Evolutionary conservation across 2,113 vertebrate genomes (phyloP), one percentile per base, ranked within the genome.

Genomic region (Tyrannus savana): DNA sequence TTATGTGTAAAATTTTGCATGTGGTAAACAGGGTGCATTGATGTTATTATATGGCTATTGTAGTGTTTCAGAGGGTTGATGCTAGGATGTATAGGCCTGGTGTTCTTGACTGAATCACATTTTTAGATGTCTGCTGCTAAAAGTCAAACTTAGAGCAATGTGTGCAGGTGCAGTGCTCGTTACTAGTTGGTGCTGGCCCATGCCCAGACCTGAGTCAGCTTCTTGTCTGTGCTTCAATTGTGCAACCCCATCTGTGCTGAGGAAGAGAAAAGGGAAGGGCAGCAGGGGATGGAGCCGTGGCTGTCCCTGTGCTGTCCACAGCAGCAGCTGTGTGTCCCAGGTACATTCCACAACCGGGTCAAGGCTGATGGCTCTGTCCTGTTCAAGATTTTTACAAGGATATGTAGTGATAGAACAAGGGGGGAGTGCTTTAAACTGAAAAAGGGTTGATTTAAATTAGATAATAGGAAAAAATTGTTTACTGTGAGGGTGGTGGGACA

Each of bases 281-380:
- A 3, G 8, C 0, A 6, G 33, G 24, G 10, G 18, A 88, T 33
- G 21, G 31, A 56, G 27, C 33, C 0, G 0, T 35, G 74, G 7
- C 68, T 84, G 31, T 35, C 42, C 47, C 35, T 55, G 10, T 69
- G 47, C 35, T 75, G n/a, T 46, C 50, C 25, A 16, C 25, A 28
- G 50, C 25, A 52, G 50, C 25, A 52, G 25, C 50, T 52, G 23
- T 50, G 49, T 52, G 14, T 52, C 50, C 50, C 23, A 0, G 0
- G 5, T 49, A 22, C 1, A 0, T 64, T 19, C 46, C 0, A 0
- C 42, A 46, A 25, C n/a, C 0, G 1, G 30, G 14, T 22, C 12
- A 24, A 13, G 64, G 42, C 60, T 46, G 37, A 24, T 6, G 12
- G n/a, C 28, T 55, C 1, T 1, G 10, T 72, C 16, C 39, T 47